A percentile compares a stretch with the other conserved stretches of the same genome.
Conservation (phyloP, 2,797 vertebrate species). For the Carcharodon carcharias region DNA sequence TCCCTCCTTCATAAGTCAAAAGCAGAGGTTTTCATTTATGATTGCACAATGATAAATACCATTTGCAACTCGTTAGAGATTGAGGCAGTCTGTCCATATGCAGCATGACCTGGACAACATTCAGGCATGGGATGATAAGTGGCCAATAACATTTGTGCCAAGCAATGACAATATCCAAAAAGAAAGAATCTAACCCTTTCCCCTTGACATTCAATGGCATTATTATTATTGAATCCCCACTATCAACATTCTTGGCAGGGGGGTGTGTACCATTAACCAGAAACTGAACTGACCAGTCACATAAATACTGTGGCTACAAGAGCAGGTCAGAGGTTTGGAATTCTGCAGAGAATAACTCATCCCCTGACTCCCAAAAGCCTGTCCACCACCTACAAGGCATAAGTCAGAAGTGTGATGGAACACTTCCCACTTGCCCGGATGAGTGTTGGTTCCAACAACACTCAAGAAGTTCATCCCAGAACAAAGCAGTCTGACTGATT, state of each 20-base stretch:
- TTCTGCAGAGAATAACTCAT: not conserved
- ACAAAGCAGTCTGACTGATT: not conserved
- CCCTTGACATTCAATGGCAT: no score
- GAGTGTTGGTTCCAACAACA: not conserved
- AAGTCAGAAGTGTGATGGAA: not conserved
- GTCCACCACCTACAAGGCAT: no score
- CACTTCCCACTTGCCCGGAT: not conserved
- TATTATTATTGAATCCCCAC: not conserved
- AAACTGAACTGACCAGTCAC: not conserved
- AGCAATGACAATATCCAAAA: no score
- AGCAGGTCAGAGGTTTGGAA: not conserved
- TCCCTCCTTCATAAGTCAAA: no score
- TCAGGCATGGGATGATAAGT: no score
- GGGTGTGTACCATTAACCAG: not conserved
- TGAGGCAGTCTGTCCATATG: no score
- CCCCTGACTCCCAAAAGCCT: not conserved
- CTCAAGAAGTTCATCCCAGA: not conserved
- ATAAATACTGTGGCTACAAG: not conserved
- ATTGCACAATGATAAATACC: no score
- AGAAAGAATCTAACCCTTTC: no score
- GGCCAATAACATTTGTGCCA: no score
- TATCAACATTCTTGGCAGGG: not conserved
- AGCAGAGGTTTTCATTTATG: no score
- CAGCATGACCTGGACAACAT: no score
- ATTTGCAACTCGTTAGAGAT: no score